Percentiles rank a stretch among this genome's conserved stretches.
Conservation (phyloP, 2,888 invertebrate genomes). For the Plutella xylostella region DNA sequence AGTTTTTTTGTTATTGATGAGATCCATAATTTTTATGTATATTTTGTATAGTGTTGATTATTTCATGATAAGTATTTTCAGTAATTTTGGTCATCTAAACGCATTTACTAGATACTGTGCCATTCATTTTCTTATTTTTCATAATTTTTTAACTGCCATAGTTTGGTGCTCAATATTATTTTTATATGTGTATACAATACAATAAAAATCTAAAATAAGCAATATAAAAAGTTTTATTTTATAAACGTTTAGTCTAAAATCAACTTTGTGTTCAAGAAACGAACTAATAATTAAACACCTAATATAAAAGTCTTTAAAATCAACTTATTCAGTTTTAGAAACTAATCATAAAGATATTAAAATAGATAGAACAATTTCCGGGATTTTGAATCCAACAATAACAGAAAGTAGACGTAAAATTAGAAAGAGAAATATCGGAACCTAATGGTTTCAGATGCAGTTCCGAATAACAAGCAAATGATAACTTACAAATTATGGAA, state of each 20-base stretch:
- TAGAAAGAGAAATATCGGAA: too few relatives aligned
- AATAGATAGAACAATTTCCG: too few relatives aligned
- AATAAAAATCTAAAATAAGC: background rate
- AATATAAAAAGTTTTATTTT: slow-evolving; percentile 40
- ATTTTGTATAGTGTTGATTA: too few relatives aligned
- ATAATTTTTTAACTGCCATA: background rate
- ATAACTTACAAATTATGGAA: too few relatives aligned
- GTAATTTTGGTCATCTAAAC: background rate
- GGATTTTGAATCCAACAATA: too few relatives aligned
- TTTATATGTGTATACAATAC: background rate
- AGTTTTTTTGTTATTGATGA: too few relatives aligned
- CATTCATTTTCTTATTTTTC: background rate
- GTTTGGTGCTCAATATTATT: background rate
- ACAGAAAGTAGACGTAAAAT: too few relatives aligned
- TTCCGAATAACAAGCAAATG: too few relatives aligned
- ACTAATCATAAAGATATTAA: slow-evolving; percentile 14
- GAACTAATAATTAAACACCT: background rate
- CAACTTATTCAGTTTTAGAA: background rate
- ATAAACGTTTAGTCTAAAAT: slow-evolving; percentile 24
- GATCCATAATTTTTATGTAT: too few relatives aligned
- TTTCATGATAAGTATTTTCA: too few relatives aligned
- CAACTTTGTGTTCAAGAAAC: background rate
- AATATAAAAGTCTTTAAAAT: background rate
- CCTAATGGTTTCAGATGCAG: too few relatives aligned
- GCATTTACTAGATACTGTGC: background rate